A percentile compares a stretch with the other conserved stretches of the same genome.
Conservation (phyloP, 1,140 invertebrate genomes). For the Zaprionus taronus region DNA sequence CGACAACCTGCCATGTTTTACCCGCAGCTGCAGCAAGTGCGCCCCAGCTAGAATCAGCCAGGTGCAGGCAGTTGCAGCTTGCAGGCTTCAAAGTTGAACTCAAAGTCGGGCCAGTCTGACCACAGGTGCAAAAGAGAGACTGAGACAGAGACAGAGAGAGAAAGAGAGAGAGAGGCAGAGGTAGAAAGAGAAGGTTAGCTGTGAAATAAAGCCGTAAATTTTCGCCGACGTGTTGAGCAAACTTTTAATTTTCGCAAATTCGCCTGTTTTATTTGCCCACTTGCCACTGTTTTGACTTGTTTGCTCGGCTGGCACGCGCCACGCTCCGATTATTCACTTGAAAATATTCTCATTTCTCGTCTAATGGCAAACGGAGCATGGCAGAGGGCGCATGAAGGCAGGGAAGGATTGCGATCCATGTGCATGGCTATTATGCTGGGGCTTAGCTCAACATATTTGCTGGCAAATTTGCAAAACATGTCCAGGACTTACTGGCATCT, state of each 20-base stretch:
- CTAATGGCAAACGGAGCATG: conserved; percentile 19
- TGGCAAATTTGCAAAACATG: conserved; percentile 75
- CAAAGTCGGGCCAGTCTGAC: conserved; percentile 23
- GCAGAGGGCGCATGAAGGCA: conserved; percentile 4
- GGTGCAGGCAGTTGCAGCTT: conserved; percentile 26
- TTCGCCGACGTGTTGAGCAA: conserved; percentile 58
- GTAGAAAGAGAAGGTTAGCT: neutral
- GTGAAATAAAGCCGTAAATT: conserved; percentile 55
- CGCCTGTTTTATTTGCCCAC: conserved; percentile 61
- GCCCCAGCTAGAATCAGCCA: too few species aligned
- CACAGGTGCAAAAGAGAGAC: neutral
- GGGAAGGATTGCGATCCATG: neutral
- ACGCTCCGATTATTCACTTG: conserved; percentile 45
- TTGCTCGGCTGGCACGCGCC: conserved; percentile 45
- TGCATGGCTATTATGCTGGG: conserved; percentile 27
- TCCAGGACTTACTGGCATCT: conserved; percentile 46
- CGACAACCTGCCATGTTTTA: conserved; percentile 48
- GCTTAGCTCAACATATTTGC: conserved; percentile 59
- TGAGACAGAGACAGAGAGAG: too few species aligned
- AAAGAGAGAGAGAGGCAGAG: neutral
- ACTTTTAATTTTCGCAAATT: conserved; percentile 64
- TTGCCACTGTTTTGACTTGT: conserved; percentile 61
- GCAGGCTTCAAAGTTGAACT: conserved; percentile 37
- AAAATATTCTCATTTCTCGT: conserved; percentile 47
- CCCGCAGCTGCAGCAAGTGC: conserved; percentile 2